Evolutionary conservation across 2,888 invertebrate species (phyloP).

Genomic region (Abrostola tripartita): DNA sequence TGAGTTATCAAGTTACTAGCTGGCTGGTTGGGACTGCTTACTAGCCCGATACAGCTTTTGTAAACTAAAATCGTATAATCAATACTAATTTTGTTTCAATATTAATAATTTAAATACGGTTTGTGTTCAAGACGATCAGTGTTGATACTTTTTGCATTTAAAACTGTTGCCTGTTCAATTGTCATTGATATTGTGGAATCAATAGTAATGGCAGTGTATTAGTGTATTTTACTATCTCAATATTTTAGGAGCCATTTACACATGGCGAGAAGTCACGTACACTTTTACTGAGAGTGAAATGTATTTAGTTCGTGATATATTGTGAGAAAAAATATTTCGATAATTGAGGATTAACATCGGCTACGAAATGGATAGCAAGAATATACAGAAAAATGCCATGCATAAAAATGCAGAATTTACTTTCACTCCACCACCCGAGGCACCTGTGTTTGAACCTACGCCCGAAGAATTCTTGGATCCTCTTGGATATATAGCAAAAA

Average conservation of each 20-base stretch:
- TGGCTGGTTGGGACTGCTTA: slow-evolving; percentile 50
- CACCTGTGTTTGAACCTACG: slow-evolving; percentile 92
- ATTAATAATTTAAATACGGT: slow-evolving; percentile 20
- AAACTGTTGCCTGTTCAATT: slow-evolving; percentile 10
- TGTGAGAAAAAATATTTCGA: slow-evolving; percentile 40
- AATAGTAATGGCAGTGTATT: slow-evolving; percentile 40
- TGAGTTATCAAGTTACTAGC: slow-evolving; percentile 54
- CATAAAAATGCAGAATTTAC: slow-evolving; percentile 85
- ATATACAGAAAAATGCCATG: slow-evolving; percentile 87
- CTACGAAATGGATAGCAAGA: slow-evolving; percentile 79
- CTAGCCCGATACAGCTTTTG: slow-evolving; percentile 47
- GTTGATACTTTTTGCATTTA: slow-evolving; percentile 28
- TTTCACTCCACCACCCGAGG: slow-evolving; percentile 89
- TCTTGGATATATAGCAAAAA: slow-evolving; percentile 92
- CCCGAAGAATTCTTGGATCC: slow-evolving; percentile 92
- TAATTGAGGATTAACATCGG: slow-evolving; percentile 24
- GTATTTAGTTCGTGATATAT: slow-evolving; percentile 52
- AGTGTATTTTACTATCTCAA: slow-evolving; percentile 54
- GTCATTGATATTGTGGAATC: slow-evolving; percentile 25
- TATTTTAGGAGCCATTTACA: slow-evolving; percentile 84
- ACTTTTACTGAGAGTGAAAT: slow-evolving; percentile 63
- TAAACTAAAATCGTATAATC: slow-evolving; percentile 55
- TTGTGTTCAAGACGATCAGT: slow-evolving; percentile 32
- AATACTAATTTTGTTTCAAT: slow-evolving; percentile 48
- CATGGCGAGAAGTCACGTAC: slow-evolving; percentile 87